Evolutionary conservation across 2,113 vertebrate genomes (phyloP).

Genomic region (Nanger granti): DNA sequence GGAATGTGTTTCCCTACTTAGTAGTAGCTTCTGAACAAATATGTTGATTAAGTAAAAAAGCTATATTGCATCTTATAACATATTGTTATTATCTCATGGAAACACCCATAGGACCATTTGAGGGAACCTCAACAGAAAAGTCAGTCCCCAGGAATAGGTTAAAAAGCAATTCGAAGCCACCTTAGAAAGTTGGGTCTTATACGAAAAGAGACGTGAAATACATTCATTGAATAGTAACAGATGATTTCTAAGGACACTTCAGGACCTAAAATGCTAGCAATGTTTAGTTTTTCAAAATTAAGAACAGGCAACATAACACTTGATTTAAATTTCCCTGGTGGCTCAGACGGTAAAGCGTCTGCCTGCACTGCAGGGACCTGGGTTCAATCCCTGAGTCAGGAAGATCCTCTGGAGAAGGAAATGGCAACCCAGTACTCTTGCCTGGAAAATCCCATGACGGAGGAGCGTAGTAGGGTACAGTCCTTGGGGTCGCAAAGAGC

Average conservation of each 20-base stretch:
- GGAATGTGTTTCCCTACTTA: background rate
- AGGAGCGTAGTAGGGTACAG: too few relatives aligned
- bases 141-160: background rate
- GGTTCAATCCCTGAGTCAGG: too few relatives aligned
- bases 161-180: background rate
- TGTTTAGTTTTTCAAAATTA: constrained; percentile 23
- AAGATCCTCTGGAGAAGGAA: too few relatives aligned
- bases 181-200: constrained; percentile 5
- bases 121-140: background rate
- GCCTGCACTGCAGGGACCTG: too few relatives aligned
- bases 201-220: background rate
- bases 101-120: background rate
- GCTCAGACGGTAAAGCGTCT: too few relatives aligned
- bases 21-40: constrained; percentile 18
- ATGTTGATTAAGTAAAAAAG: background rate
- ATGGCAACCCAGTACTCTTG: too few relatives aligned
- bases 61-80: background rate
- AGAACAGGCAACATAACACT: background rate
- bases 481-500: too few relatives aligned
- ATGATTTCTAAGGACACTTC: background rate
- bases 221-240: background rate
- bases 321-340: background rate
- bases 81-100: background rate
- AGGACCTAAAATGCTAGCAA: background rate
- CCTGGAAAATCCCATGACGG: too few relatives aligned